Conservation (phyloP, 1,140 invertebrate genomes). For the Alviniconcha marisindica region DNA sequence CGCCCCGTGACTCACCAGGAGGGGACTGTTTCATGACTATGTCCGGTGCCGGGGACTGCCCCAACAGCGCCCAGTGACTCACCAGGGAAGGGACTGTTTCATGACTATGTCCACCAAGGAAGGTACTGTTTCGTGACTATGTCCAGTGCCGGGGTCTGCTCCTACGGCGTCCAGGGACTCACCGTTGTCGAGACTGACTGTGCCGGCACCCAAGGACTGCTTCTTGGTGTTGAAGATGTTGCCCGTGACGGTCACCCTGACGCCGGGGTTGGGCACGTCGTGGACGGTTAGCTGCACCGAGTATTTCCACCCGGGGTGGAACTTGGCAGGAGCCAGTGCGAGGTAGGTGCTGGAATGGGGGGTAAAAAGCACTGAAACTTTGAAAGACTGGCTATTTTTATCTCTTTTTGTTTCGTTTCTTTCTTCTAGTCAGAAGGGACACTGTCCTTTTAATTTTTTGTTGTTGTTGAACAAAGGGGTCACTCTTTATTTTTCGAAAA, state of each 20-base stretch:
- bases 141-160: too few species aligned
- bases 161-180: background rate
- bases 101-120: too few species aligned
- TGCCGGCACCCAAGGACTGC: background rate
- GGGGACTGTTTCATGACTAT: too few species aligned
- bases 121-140: too few species aligned
- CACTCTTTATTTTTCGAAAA: too few species aligned
- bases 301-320: slow-evolving; percentile 7
- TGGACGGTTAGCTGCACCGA: background rate
- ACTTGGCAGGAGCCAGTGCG: background rate
- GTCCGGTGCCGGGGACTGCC: too few species aligned
- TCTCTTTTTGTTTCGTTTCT: too few species aligned
- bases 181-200: background rate
- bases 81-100: too few species aligned
- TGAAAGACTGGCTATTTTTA: too few species aligned
- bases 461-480: too few species aligned
- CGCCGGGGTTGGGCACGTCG: background rate
- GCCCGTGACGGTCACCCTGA: background rate
- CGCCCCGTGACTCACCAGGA: too few species aligned
- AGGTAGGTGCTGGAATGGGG: background rate
- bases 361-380: background rate
- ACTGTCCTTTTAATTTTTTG: background rate
- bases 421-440: background rate
- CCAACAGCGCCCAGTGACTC: too few species aligned
- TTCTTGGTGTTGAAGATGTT: slow-evolving; percentile 14